Evolutionary conservation across 1,140 invertebrate genomes (phyloP).

Genomic region (Drepana arcuata): DNA sequence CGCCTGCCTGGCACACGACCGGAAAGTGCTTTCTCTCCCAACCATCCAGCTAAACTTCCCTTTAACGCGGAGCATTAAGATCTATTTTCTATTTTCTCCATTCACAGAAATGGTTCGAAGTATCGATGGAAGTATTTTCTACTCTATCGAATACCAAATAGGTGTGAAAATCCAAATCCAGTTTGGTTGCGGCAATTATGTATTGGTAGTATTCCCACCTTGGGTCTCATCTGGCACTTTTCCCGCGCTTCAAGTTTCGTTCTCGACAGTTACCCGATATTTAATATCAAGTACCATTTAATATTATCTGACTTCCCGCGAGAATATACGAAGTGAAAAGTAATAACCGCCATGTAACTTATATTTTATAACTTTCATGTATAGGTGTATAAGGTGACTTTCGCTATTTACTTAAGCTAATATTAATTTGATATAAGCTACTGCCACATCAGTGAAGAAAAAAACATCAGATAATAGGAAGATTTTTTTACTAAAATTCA

Average conservation of each 20-base stretch:
- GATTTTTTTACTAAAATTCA: no score
- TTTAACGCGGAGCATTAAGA: slow-evolving; percentile 37
- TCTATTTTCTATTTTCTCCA: no score
- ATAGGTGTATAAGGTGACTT: no score
- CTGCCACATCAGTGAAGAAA: no score
- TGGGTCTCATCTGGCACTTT: slow-evolving; percentile 53
- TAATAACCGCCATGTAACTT: slow-evolving; percentile 17
- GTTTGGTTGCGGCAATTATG: no score
- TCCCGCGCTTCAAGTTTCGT: slow-evolving; percentile 57
- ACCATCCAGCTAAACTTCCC: slow-evolving; percentile 24
- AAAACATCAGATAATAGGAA: no score
- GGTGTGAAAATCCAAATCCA: slow-evolving; percentile 24
- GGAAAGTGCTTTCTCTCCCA: slow-evolving; percentile 65
- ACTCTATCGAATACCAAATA: slow-evolving; percentile 26
- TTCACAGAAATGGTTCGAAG: no score
- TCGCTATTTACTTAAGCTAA: no score
- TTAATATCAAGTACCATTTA: slow-evolving; percentile 24
- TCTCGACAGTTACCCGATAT: slow-evolving; percentile 38
- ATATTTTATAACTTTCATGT: slow-evolving; percentile 2
- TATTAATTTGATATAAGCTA: no score
- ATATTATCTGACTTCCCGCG: no score
- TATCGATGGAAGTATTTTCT: slow-evolving; percentile 24
- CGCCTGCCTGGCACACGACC: slow-evolving; percentile 46
- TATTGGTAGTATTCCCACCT: slow-evolving; percentile 40
- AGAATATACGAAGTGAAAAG: slow-evolving; percentile 46